Evolutionary conservation across 2,888 invertebrate species (phyloP).

Genomic region (Leptopterna dolabrata): DNA sequence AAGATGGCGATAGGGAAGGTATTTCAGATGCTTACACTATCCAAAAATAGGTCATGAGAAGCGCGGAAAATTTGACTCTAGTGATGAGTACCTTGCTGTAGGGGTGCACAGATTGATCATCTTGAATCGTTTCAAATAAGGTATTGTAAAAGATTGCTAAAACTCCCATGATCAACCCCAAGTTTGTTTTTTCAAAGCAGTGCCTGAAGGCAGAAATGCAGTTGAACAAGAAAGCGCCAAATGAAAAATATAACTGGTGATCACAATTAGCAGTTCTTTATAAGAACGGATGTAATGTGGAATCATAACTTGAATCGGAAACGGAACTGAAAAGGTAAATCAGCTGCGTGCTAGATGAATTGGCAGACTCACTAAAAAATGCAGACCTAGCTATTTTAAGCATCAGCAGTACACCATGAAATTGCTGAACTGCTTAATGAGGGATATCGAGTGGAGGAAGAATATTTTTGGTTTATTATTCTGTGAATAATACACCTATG

Average conservation of each 20-base stretch:
- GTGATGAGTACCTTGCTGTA: too few relatives aligned
- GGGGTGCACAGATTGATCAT: too few relatives aligned
- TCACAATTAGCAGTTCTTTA: background rate
- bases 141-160: too few relatives aligned
- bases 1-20: too few relatives aligned
- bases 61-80: too few relatives aligned
- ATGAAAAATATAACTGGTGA: background rate
- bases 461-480: too few relatives aligned
- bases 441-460: background rate
- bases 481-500: too few relatives aligned
- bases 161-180: too few relatives aligned
- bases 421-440: background rate
- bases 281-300: background rate
- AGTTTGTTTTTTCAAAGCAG: background rate
- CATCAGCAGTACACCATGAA: background rate
- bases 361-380: background rate
- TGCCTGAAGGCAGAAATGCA: background rate
- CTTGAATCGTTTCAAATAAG: too few relatives aligned
- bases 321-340: background rate
- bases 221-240: background rate
- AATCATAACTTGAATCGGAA: background rate
- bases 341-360: background rate
- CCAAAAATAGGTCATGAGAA: too few relatives aligned
- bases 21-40: too few relatives aligned
- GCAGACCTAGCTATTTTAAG: background rate